Percentiles rank a stretch among this genome's conserved stretches.
phyloP scores from a whole-genome alignment of 2,888 invertebrate genomes.

The Esperia sulphurella region DNA sequence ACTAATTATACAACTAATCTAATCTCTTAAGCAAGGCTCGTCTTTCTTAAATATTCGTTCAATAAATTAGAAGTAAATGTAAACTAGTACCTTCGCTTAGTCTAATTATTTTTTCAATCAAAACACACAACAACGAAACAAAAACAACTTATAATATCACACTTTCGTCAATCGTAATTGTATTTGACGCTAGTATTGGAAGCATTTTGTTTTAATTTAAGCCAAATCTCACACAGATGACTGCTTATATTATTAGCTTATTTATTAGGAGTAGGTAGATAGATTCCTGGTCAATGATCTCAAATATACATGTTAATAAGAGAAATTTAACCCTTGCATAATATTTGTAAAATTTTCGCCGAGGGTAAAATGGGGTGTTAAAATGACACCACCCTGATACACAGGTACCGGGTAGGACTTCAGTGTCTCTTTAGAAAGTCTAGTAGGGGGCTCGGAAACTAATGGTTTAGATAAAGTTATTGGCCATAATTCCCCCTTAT shows the following conservation, averaged over 20 bases:
- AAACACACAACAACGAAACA: slow-evolving; percentile 77
- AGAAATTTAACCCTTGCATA: too few relatives aligned
- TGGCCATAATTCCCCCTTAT: too few relatives aligned
- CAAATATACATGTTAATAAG: too few relatives aligned
- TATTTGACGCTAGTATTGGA: slow-evolving; percentile 60
- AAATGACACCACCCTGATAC: too few relatives aligned
- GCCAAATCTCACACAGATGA: neutral
- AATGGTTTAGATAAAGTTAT: too few relatives aligned
- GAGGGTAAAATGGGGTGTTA: too few relatives aligned
- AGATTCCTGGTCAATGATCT: too few relatives aligned
- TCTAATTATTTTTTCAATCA: slow-evolving; percentile 63
- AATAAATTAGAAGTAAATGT: slow-evolving; percentile 67
- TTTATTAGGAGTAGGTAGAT: too few relatives aligned
- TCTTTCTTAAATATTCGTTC: slow-evolving; percentile 73
- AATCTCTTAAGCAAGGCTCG: slow-evolving; percentile 76
- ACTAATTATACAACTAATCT: slow-evolving; percentile 70
- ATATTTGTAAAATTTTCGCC: too few relatives aligned
- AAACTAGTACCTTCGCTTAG: slow-evolving; percentile 55
- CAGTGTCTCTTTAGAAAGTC: too few relatives aligned
- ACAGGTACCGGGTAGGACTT: too few relatives aligned
- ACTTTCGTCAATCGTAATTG: slow-evolving; percentile 62
- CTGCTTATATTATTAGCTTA: neutral
- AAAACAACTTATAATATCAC: slow-evolving; percentile 77
- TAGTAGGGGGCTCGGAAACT: too few relatives aligned
- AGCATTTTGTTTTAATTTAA: slow-evolving; percentile 38